Conservation (phyloP, 2,888 invertebrate genomes). For the Cremastinae sp. region DNA sequence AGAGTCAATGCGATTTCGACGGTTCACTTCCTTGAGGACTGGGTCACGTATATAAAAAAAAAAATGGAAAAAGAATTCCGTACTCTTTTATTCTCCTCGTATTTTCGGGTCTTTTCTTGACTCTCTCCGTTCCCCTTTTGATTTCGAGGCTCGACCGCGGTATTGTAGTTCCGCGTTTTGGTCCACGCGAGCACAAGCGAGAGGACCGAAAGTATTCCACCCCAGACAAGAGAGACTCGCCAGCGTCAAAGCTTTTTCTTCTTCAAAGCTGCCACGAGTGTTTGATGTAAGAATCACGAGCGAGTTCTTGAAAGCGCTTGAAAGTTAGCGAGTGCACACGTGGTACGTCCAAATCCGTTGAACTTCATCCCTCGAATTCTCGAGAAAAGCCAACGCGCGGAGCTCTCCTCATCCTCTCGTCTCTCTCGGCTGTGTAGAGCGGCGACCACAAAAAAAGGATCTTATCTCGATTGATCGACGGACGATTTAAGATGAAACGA, state of each 20-base stretch:
- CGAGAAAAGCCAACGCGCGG: conserved; percentile 26
- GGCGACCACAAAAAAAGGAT: conserved; percentile 54
- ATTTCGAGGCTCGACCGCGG: conserved; percentile 4
- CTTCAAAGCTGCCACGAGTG: conserved; percentile 69
- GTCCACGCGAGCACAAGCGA: conserved; percentile 10
- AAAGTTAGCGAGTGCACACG: conserved; percentile 19
- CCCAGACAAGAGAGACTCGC: neutral
- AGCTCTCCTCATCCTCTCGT: conserved; percentile 26
- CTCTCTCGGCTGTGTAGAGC: conserved; percentile 46
- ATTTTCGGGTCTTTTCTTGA: conserved; percentile 20
- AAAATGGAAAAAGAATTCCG: conserved; percentile 67
- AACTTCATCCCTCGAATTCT: conserved; percentile 64
- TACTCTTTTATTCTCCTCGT: conserved; percentile 33
- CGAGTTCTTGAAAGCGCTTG: conserved; percentile 54
- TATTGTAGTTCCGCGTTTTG: conserved; percentile 27
- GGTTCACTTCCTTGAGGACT: conserved; percentile 68
- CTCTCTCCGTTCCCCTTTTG: conserved; percentile 15
- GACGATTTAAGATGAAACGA: conserved; percentile 54
- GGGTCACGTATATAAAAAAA: conserved; percentile 67
- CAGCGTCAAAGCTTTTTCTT: conserved; percentile 50
- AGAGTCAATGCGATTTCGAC: conserved; percentile 63
- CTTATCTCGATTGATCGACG: conserved; percentile 60
- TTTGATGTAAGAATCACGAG: conserved; percentile 74
- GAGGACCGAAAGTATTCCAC: conserved; percentile 17
- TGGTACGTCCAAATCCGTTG: conserved; percentile 66